Evolutionary conservation across 2,888 invertebrate genomes (phyloP).

Genomic region (Brachypalpus laphriformis): DNA sequence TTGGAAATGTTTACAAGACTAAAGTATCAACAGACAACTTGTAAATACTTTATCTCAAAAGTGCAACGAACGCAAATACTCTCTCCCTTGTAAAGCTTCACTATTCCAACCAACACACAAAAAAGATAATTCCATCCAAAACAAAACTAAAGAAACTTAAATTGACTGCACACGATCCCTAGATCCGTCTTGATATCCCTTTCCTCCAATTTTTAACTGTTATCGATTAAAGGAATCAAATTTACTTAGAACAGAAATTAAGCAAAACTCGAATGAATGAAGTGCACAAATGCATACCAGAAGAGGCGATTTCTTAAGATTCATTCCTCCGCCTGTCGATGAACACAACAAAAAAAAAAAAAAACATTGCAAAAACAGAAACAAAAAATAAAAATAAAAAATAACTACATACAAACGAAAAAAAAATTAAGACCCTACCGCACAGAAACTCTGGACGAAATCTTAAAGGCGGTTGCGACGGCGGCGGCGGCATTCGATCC

Average conservation of each 20-base stretch:
- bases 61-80: background rate
- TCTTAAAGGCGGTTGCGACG: slow-evolving; percentile 43
- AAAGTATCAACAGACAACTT: too few relatives aligned
- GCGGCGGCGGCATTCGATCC: slow-evolving; percentile 44
- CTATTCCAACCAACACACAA: slow-evolving; percentile 4
- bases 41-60: background rate
- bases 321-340: slow-evolving; percentile 34
- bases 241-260: slow-evolving; percentile 66
- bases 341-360: slow-evolving; percentile 11
- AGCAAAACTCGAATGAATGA: slow-evolving; percentile 63
- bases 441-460: slow-evolving; percentile 50
- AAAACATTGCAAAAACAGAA: background rate
- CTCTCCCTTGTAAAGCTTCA: slow-evolving; percentile 11
- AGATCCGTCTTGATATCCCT: slow-evolving; percentile 60
- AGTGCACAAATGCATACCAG: slow-evolving; percentile 51
- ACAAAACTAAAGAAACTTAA: slow-evolving; percentile 48
- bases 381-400: background rate
- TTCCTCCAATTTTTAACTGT: slow-evolving; percentile 37
- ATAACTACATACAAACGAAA: too few relatives aligned
- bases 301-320: slow-evolving; percentile 52
- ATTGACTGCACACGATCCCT: slow-evolving; percentile 61
- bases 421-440: slow-evolving; percentile 37
- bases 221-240: slow-evolving; percentile 68
- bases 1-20: too few relatives aligned
- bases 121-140: slow-evolving; percentile 2